Evolutionary conservation across 2,888 invertebrate species (phyloP).

Genomic region (Globia sparganii): DNA sequence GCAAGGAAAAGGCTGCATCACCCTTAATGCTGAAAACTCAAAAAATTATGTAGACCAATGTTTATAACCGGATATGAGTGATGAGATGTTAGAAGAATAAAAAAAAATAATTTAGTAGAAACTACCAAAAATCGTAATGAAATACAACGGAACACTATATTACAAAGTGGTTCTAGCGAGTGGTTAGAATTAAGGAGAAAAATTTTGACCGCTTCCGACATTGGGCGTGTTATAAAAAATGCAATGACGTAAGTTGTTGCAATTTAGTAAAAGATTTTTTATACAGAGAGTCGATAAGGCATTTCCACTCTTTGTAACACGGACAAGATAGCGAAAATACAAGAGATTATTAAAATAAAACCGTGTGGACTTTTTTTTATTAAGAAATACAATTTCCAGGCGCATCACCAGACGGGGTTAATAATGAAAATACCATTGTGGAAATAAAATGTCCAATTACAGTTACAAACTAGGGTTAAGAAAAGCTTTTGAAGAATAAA

Average conservation of each 20-base stretch:
- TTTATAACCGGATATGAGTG: conserved; percentile 4
- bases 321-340: conserved; percentile 2
- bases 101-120: conserved; percentile 3
- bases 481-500: not conserved
- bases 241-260: not conserved
- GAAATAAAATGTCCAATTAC: not conserved
- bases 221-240: conserved; percentile 11
- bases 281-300: not conserved
- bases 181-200: conserved; percentile 16
- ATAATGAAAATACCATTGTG: not conserved
- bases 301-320: conserved; percentile 6
- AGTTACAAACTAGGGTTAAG: not conserved
- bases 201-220: conserved; percentile 15
- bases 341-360: too few relatives aligned
- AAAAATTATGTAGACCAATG: conserved; percentile 8
- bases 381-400: too few relatives aligned
- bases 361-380: too few relatives aligned
- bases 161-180: conserved; percentile 14
- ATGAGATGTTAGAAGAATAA: not conserved
- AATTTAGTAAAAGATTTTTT: conserved; percentile 5
- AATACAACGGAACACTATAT: conserved; percentile 2
- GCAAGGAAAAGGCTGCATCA: not conserved
- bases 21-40: not conserved
- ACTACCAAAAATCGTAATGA: not conserved
- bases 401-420: not conserved